Evolutionary conservation across 2,113 vertebrate species (phyloP).

Genomic region (Agapornis roseicollis): DNA sequence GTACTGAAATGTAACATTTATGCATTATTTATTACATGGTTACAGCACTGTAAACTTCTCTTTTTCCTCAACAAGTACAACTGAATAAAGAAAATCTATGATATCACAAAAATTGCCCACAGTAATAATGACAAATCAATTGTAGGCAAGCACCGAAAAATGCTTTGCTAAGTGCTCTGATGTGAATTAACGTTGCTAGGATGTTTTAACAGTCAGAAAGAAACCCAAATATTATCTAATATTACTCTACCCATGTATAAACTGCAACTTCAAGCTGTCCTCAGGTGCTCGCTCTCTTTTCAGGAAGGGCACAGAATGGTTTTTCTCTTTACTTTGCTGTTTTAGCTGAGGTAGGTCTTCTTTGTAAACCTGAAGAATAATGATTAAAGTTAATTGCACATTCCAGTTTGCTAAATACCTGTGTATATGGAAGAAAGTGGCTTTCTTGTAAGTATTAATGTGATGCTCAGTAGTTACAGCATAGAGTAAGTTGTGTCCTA

Average conservation of each 20-base stretch:
- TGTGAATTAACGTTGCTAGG: neutral
- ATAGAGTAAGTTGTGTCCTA: neutral
- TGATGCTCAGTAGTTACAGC: neutral
- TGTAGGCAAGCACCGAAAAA: neutral
- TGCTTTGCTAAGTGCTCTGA: neutral
- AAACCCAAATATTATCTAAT: neutral
- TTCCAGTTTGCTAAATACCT: neutral
- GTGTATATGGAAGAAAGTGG: neutral
- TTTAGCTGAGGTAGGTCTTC: constrained; percentile 97
- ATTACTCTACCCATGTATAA: constrained; percentile 89
- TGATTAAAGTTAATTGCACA: neutral
- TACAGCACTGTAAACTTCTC: neutral
- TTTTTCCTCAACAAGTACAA: neutral
- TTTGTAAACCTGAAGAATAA: constrained; percentile 90
- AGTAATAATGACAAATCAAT: neutral
- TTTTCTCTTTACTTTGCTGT: constrained; percentile 87
- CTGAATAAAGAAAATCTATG: neutral
- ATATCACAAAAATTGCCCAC: neutral
- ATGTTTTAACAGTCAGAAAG: neutral
- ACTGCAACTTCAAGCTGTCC: constrained; percentile 91
- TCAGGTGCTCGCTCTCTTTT: constrained; percentile 91
- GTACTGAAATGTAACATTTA: neutral
- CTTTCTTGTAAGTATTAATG: neutral
- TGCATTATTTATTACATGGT: neutral
- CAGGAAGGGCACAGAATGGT: constrained; percentile 86